Evolutionary conservation across 2,113 vertebrate genomes (phyloP), one percentile per base, ranked within the genome.

Genomic region (Pardalotus punctatus): DNA sequence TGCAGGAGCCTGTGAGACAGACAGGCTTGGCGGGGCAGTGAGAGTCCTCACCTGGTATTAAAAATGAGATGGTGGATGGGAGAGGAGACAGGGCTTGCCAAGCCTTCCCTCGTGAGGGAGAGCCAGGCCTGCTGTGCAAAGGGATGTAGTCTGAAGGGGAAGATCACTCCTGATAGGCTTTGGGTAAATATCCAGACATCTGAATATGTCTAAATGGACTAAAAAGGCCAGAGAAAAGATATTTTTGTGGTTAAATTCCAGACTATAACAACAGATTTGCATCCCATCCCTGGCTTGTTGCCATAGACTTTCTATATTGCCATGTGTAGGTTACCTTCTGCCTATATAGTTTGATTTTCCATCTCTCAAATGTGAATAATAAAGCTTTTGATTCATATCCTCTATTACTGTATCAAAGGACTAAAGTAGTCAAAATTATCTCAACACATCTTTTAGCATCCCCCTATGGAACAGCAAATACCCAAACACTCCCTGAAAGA

Each of bases 291-390:
- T 86, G 67, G 42, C 28, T 91, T 0, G 0, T 45, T 87, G 45
- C 35, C 54, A 25, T 4, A 79, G 23, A 42, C 31, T 29, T 94
- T 76, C 61, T 38, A 29, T 51, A 31, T 45, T 56, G 56, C 8
- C 42, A 35, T 0, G 0, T 69, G 73, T 45, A 89, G 48, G 45
- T 58, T 85, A 53, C 6, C 76, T 89, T 65, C 61, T 0, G 0
- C 87, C 69, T 61, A 53, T 69, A 28, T 36, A 54, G 20, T 29
- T 77, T 74, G 31, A 71, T 93, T 91, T 72, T 42, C 14, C 8
- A 11, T 50, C 33, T 77, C 45, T 72, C 29, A 80, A 53, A 72
- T 27, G 35, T 33, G 47, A 96, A 67, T 81, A 83, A 78, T 48
- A 71, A 86, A 78, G 42, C 5, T 86, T 86, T 82, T 80, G 36